Percentiles rank a stretch among this genome's conserved stretches.
phyloP scores from a whole-genome alignment of 2,113 vertebrate species.

The Tursiops truncatus region DNA sequence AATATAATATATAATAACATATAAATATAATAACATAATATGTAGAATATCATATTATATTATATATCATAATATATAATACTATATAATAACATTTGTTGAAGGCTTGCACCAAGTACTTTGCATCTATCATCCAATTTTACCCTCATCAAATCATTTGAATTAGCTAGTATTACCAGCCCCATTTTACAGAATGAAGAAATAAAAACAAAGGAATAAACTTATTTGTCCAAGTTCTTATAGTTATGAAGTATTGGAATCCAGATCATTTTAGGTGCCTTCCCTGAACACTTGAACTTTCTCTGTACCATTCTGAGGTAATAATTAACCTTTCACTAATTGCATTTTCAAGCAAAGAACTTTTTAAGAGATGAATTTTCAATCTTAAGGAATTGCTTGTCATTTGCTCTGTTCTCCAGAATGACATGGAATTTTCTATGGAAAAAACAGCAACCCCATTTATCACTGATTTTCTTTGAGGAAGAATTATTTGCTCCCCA shows the following conservation, averaged over 20 bases:
- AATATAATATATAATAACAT: background rate
- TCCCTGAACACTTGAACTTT: background rate
- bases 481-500: background rate
- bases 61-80: background rate
- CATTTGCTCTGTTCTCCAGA: conserved; percentile 26
- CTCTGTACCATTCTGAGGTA: background rate
- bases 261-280: background rate
- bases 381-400: background rate
- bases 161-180: background rate
- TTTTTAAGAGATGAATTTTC: background rate
- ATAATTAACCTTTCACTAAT: conserved; percentile 25
- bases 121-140: background rate
- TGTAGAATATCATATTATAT: background rate
- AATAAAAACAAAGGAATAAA: conserved; percentile 2
- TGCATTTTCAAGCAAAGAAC: background rate
- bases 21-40: background rate
- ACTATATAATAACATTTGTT: background rate
- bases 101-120: background rate
- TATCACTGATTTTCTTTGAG: conserved; percentile 6
- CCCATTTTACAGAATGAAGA: background rate
- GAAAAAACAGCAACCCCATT: background rate
- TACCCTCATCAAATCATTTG: background rate
- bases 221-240: background rate
- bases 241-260: background rate
- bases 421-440: conserved; percentile 10